A percentile compares a stretch with the other conserved stretches of the same genome.
Conservation (phyloP, 2,113 vertebrate species). For the Sebastes fasciatus region DNA sequence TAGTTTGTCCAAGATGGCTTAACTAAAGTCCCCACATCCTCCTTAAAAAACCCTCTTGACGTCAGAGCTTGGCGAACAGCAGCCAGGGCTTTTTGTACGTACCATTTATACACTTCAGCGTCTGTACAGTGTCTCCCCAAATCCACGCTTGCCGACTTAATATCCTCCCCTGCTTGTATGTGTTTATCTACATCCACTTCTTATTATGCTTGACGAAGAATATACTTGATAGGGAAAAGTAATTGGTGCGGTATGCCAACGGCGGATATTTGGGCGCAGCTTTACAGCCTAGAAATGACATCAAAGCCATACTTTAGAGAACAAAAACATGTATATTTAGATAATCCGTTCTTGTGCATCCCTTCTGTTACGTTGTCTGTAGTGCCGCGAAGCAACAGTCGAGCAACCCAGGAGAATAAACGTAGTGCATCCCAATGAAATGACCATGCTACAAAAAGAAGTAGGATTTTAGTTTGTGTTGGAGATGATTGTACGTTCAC, state of each 20-base stretch:
- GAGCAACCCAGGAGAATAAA: conserved; percentile 19
- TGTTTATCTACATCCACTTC: conserved; percentile 54
- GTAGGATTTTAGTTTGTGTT: conserved; percentile 40
- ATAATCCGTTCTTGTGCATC: conserved; percentile 59
- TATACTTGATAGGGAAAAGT: conserved; percentile 57
- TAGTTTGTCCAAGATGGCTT: conserved; percentile 41
- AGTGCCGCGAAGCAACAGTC: conserved; percentile 27
- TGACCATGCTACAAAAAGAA: background rate
- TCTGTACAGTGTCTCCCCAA: conserved; percentile 55
- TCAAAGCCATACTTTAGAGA: conserved; percentile 78
- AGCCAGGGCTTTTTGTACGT: conserved; percentile 52
- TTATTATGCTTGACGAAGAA: conserved; percentile 61
- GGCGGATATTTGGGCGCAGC: conserved; percentile 55
- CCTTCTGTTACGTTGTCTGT: conserved; percentile 57
- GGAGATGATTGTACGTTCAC: conserved; percentile 46
- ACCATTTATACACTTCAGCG: conserved; percentile 33
- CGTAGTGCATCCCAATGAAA: background rate
- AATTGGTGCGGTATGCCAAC: conserved; percentile 44
- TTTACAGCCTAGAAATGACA: conserved; percentile 72
- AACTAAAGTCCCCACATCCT: conserved; percentile 55
- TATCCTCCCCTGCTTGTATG: conserved; percentile 52
- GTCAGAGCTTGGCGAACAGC: conserved; percentile 54
- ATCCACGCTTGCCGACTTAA: conserved; percentile 51
- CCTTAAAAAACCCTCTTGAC: conserved; percentile 37
- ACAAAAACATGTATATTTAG: conserved; percentile 62